Percentiles rank a stretch among this genome's conserved stretches.
Evolutionary conservation across 2,113 vertebrate genomes (phyloP).

Genomic region (Sinocyclocheilus anshuiensis): DNA sequence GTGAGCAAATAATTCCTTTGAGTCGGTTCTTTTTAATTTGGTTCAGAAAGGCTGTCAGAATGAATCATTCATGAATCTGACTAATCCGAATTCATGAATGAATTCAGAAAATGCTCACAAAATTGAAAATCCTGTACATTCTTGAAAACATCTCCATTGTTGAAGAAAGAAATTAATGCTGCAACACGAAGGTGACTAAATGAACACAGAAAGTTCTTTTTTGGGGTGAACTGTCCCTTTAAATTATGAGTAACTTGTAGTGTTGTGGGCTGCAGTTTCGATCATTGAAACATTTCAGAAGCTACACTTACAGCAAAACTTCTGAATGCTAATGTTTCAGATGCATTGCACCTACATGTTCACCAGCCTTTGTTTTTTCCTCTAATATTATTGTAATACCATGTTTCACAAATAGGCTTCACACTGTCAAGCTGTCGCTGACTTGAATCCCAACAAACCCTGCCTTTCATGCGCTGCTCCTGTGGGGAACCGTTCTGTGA

Average conservation of each 20-base stretch:
- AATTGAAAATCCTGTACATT: not conserved
- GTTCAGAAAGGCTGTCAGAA: not conserved
- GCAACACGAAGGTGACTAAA: not conserved
- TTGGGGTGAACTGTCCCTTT: not conserved
- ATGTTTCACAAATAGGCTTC: slow-evolving; percentile 20
- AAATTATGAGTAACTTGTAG: not conserved
- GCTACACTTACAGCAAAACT: not conserved
- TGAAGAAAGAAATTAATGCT: not conserved
- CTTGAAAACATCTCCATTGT: not conserved
- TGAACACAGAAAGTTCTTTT: too few relatives aligned
- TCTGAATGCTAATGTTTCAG: not conserved
- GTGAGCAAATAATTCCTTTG: not conserved
- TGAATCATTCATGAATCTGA: not conserved
- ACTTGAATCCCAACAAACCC: slow-evolving; percentile 74
- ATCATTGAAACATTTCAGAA: not conserved
- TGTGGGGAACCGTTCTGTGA: slow-evolving; percentile 54
- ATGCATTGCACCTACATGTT: not conserved
- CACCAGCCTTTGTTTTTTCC: slow-evolving; percentile 7
- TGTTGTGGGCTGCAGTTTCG: not conserved
- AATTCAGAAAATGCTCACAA: not conserved
- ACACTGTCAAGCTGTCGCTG: slow-evolving; percentile 65
- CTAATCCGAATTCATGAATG: not conserved
- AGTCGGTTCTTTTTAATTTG: not conserved
- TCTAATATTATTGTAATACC: slow-evolving; percentile 40
- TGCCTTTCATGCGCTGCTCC: slow-evolving; percentile 65